These are phyloP conservation scores for Dallia pectoralis DNA, from an alignment of 2,797 vertebrate species.

Conservation along the genomic window DNA sequence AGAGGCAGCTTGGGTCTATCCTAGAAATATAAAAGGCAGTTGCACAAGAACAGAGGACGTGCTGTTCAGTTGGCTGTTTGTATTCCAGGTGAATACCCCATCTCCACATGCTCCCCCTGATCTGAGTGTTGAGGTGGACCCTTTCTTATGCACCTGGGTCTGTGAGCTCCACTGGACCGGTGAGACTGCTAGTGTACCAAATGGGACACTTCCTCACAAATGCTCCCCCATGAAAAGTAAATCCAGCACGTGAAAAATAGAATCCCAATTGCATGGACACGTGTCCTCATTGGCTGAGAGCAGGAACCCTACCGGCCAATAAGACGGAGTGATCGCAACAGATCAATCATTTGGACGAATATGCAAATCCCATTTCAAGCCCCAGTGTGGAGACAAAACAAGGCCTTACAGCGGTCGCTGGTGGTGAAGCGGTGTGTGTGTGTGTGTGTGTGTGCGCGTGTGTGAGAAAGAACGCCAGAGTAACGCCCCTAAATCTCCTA, in stretches of 20 bases:
- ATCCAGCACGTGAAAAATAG: constrained; percentile 39
- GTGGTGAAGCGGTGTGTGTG: constrained; percentile 84
- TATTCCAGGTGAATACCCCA: constrained; percentile 36
- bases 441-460: too few relatives aligned
- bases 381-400: constrained; percentile 76
- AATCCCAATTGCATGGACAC: constrained; percentile 75
- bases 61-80: constrained; percentile 33
- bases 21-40: constrained; percentile 10
- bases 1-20: background rate
- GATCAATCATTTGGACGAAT: constrained; percentile 52
- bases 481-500: constrained; percentile 78
- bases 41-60: constrained; percentile 8
- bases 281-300: constrained; percentile 73
- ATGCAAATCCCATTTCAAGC: constrained; percentile 77
- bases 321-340: constrained; percentile 47
- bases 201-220: constrained; percentile 10
- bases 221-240: constrained; percentile 29
- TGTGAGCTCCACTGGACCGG: constrained; percentile 15
- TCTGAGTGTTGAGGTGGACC: constrained; percentile 25
- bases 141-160: constrained; percentile 31
- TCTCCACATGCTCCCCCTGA: constrained; percentile 34
- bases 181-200: background rate
- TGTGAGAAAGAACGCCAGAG: constrained; percentile 79
- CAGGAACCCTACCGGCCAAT: constrained; percentile 69
- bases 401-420: constrained; percentile 81